Evolutionary conservation across 2,113 vertebrate species (phyloP).

Genomic region (Neolamprologus sp.): DNA sequence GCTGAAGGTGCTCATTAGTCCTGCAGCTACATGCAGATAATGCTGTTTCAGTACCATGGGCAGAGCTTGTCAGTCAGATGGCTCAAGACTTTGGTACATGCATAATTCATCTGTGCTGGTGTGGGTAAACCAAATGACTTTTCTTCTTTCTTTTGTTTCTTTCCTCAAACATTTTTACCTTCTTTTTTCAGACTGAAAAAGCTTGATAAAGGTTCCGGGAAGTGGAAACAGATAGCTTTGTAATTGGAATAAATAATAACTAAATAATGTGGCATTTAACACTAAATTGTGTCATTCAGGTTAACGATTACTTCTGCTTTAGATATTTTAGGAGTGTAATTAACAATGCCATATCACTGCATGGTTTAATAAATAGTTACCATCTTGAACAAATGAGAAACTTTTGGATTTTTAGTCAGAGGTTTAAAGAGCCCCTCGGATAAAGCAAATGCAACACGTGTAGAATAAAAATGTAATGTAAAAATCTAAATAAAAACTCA

Average conservation of each 20-base stretch:
- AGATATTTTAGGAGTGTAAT: not conserved
- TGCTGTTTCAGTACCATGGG: not conserved
- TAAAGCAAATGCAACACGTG: not conserved
- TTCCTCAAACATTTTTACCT: not conserved
- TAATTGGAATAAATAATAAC: not conserved
- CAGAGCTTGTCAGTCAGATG: not conserved
- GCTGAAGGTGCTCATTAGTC: not conserved
- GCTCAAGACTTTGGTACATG: not conserved
- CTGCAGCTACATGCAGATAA: not conserved
- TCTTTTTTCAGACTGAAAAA: not conserved
- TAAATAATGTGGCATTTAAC: not conserved
- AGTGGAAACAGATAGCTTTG: not conserved
- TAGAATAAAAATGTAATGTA: not conserved
- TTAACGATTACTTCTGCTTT: not conserved
- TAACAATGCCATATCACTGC: not conserved
- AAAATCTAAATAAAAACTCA: not conserved
- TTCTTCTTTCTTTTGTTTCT: not conserved
- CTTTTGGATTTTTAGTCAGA: not conserved
- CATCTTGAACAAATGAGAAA: not conserved
- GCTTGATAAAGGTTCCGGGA: not conserved
- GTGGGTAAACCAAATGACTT: not conserved
- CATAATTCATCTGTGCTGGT: slow-evolving; percentile 2
- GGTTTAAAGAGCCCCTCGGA: not conserved
- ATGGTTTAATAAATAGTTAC: not conserved
- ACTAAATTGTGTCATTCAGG: not conserved